phyloP scores from a whole-genome alignment of 2,888 invertebrate species.

The Hypomecis atomaria region DNA sequence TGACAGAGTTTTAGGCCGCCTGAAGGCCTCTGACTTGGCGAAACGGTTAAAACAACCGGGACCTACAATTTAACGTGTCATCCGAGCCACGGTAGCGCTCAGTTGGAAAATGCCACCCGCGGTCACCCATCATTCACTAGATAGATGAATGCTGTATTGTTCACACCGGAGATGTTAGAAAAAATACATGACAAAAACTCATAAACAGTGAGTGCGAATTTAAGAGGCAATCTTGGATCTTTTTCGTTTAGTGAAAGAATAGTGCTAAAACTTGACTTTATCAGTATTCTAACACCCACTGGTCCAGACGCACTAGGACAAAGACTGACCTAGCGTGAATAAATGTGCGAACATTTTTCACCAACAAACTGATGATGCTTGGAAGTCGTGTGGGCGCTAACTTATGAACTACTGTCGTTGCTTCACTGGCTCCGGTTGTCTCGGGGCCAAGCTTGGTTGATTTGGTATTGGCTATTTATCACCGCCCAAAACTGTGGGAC shows the following conservation, averaged over 20 bases:
- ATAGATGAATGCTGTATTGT: no score
- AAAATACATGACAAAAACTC: no score
- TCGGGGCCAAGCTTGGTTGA: background rate
- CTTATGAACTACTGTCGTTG: conserved; percentile 14
- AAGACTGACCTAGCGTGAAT: conserved; percentile 8
- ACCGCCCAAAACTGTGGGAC: background rate
- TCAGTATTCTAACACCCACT: conserved; percentile 8
- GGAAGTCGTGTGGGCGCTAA: conserved; percentile 15
- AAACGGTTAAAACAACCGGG: no score
- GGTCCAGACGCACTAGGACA: conserved; percentile 7
- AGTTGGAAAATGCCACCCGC: no score
- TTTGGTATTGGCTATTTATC: background rate
- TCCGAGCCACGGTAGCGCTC: no score
- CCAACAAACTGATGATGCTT: conserved; percentile 5
- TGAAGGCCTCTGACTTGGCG: no score
- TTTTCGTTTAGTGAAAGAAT: background rate
- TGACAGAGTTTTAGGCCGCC: no score
- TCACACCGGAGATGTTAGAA: no score
- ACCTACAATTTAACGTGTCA: no score
- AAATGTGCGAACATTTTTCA: conserved; percentile 23
- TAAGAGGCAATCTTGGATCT: no score
- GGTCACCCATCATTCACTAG: no score
- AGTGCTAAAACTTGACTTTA: background rate
- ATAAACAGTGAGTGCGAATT: no score
- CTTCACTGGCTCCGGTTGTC: background rate